Base-by-base conservation (phyloP, 2,113 vertebrate species). In the Pseudolaguvia tuberculata region DNA sequence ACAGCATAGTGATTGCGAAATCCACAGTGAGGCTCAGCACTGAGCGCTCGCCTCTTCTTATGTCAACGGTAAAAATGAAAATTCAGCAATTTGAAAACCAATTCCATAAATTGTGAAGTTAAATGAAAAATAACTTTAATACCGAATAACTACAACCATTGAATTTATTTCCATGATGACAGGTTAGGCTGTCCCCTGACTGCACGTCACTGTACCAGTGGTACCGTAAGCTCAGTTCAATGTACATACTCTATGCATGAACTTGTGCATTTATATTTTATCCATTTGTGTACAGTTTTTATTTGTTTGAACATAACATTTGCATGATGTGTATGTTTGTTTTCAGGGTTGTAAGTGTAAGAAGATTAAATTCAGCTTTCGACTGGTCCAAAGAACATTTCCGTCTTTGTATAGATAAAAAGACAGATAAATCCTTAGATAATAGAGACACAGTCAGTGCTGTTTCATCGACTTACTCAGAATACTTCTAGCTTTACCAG, bases 361-460 rank as follows among this genome's bases (percentile, higher is more conserved):
- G 18, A 42, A 23, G 4, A 42, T 70, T 13, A 67, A 23, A 20
- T 29, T 39, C 57, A 56, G n/a, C 14, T 48, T 45, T 61, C 8
- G 29, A 31, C 61, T 51, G 18, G 55, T 55, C 20, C 48, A 47
- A 47, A 23, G 15, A 47, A 47, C 53, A 85, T 88, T 89, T 87
- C 5, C 2, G 15, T 27, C 35, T 50, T 47, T 50, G 50, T 53
- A 29, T 79, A 29, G 9, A 35, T 42, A 42, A 42, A 42, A 42
- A 50, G 81, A 67, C 82, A 80, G 79, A 2, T 0, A 68, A 86
- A 86, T 83, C 83, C 84, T 83, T 83, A 76, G 81, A 58, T 75
- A 77, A 85, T 61, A 57, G 55, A 84, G 57, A 70, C 27, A 39
- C 57, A 52, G 77, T 39, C 52, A 48, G 65, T 59, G 73, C 62